Evolutionary conservation across 2,113 vertebrate species (phyloP), one percentile per base, ranked within the genome.

Genomic region (Perca flavescens): DNA sequence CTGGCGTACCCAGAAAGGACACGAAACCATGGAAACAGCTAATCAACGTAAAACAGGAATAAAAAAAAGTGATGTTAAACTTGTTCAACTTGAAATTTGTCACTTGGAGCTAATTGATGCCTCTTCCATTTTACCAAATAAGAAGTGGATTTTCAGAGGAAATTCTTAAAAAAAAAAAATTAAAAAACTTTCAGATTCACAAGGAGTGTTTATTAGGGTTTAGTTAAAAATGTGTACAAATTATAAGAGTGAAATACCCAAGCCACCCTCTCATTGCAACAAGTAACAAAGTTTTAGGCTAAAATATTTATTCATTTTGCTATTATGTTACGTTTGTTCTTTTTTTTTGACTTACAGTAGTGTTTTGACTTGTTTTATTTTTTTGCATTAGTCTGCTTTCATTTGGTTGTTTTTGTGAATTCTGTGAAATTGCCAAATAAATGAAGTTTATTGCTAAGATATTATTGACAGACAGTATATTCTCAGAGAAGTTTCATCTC

Each of bases 1-100:
- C 67, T 82, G 81, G 85, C 79, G 83, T 77, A 61, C 46, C 62
- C 76, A 43, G 61, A 43, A 62, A 56, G 40, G 36, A 67, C 64
- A 53, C 63, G 54, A 22, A 56, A n/a, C 54, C 53, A 83, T 21
- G 65, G 47, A 17, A 60, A 40, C 5, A 54, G 58, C 17, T 43
- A 43, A 16, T 71, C 43, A n/a, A 40, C 57, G 31, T 47, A 31
- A 19, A 36, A 58, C 4, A 60, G 40, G 14, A 31, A 17, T 4
- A 34, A 34, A 34, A 50, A 14, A 47, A 9, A 16, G 21, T 43
- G 14, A 63, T 3, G 4, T 28, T 69, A n/a, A 61, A 28, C 25
- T 34, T 2, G 5, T 40, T 22, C 2, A 22, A 12, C 28, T 49
- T 31, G 17, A 68, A 4, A 19, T 14, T 47, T 56, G 14, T 14